These are phyloP conservation scores for Bothrops jararaca DNA, from an alignment of 2,113 vertebrate genomes.

Conservation along the genomic window DNA sequence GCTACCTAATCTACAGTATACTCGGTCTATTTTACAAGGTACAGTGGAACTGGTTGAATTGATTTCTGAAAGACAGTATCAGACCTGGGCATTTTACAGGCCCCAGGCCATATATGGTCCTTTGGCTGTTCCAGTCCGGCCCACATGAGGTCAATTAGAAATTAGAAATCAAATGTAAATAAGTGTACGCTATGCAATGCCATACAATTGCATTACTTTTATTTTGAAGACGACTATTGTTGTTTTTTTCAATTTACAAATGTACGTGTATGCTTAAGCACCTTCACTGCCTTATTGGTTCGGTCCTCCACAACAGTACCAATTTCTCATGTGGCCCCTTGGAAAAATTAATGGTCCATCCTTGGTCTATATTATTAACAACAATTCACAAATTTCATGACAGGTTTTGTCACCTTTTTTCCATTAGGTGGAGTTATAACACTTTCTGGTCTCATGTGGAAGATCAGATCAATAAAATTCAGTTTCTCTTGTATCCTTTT, in stretches of 20 bases:
- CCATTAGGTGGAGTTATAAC: conserved; percentile 34
- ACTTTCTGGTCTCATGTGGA: conserved; percentile 6
- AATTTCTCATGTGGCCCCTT: background rate
- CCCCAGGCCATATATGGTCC: background rate
- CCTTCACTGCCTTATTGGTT: background rate
- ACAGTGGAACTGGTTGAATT: background rate
- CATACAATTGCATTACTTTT: background rate
- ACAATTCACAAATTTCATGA: background rate
- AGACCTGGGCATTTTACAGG: background rate
- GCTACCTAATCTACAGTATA: background rate
- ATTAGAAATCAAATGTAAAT: background rate
- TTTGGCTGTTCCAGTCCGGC: background rate
- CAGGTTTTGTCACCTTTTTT: conserved; percentile 14
- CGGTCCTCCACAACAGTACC: background rate
- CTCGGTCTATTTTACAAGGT: background rate
- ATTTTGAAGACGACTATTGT: background rate
- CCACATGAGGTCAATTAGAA: background rate
- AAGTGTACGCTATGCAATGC: background rate
- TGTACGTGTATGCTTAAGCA: background rate
- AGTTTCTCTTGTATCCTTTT: background rate
- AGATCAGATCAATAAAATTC: background rate
- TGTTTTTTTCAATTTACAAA: background rate
- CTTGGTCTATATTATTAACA: background rate
- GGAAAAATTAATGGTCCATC: background rate
- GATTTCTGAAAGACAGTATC: background rate